Evolutionary conservation across 2,888 invertebrate species (phyloP).

Genomic region (Ophonus ardosiacus): DNA sequence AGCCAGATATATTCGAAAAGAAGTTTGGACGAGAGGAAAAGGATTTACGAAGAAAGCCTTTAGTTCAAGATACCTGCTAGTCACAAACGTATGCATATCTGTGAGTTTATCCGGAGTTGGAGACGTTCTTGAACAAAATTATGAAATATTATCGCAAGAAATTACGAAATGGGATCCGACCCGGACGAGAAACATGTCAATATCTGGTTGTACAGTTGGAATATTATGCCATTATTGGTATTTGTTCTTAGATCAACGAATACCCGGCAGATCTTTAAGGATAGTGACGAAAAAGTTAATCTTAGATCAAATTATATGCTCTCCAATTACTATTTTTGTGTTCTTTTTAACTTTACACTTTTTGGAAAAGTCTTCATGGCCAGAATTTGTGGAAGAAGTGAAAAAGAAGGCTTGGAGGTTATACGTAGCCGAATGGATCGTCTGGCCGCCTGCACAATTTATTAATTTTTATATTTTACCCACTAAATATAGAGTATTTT

Average conservation of each 20-base stretch:
- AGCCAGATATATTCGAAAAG: slow-evolving; percentile 26
- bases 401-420: slow-evolving; percentile 86
- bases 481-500: slow-evolving; percentile 88
- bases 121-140: slow-evolving; percentile 88
- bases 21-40: slow-evolving; percentile 66
- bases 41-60: slow-evolving; percentile 76
- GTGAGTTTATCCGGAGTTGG: slow-evolving; percentile 86
- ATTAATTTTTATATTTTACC: slow-evolving; percentile 95
- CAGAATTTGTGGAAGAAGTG: slow-evolving; percentile 83
- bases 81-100: slow-evolving; percentile 89
- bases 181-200: slow-evolving; percentile 86
- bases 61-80: slow-evolving; percentile 82
- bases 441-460: slow-evolving; percentile 95
- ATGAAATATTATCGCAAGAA: slow-evolving; percentile 81
- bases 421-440: slow-evolving; percentile 92
- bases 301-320: slow-evolving; percentile 90
- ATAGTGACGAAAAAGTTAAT: slow-evolving; percentile 87
- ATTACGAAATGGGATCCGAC: slow-evolving; percentile 78
- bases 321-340: slow-evolving; percentile 86
- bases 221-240: slow-evolving; percentile 93
- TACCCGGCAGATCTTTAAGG: slow-evolving; percentile 83
- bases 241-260: slow-evolving; percentile 82
- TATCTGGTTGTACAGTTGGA: slow-evolving; percentile 88
- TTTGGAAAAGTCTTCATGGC: slow-evolving; percentile 81
- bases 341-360: slow-evolving; percentile 88